Percentiles rank a stretch among this genome's conserved stretches.
These are phyloP conservation scores for Colossoma macropomum DNA, from an alignment of 2,113 vertebrate genomes.

Conservation along the genomic window DNA sequence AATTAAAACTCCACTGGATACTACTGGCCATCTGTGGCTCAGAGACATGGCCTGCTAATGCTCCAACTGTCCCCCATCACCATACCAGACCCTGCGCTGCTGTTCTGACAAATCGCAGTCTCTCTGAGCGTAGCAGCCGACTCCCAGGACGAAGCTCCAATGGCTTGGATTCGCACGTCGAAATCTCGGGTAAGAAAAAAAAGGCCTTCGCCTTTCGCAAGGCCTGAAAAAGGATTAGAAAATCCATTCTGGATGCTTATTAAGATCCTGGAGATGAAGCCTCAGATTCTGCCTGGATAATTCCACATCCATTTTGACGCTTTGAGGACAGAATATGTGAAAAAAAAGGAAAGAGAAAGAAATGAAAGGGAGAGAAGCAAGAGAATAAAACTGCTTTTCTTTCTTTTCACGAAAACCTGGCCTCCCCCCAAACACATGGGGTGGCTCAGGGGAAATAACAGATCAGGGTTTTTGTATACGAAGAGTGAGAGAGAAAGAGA, in stretches of 20 bases:
- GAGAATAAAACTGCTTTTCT: background rate
- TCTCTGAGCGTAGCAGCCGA: background rate
- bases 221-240: background rate
- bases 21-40: too few species aligned
- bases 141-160: background rate
- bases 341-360: background rate
- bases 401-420: background rate
- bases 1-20: too few species aligned
- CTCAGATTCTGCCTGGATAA: background rate
- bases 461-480: background rate
- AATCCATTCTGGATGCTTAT: background rate
- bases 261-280: background rate
- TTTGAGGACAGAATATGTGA: background rate
- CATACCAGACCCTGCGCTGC: background rate
- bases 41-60: too few species aligned
- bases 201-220: background rate
- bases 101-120: background rate
- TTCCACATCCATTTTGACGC: background rate
- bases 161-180: background rate
- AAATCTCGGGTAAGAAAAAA: background rate
- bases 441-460: constrained; percentile 15
- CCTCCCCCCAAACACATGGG: background rate
- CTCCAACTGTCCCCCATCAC: background rate
- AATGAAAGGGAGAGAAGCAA: background rate
- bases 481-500: background rate